These are phyloP conservation scores for Pristionchus mayeri DNA, from an alignment of 2,888 invertebrate species.

Conservation along the genomic window DNA sequence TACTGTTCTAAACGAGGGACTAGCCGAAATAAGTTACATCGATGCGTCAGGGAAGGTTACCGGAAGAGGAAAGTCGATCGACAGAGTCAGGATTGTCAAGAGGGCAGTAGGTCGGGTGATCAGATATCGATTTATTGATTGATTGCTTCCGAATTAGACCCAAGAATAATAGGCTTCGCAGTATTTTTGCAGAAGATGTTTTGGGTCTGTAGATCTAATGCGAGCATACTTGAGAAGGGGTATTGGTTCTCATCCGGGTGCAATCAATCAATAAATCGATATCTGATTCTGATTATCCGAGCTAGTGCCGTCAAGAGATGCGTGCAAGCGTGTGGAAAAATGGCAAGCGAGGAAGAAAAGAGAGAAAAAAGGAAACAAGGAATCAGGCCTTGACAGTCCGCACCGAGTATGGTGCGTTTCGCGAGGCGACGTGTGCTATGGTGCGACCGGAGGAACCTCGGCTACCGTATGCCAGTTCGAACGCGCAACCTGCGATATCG, in stretches of 20 bases:
- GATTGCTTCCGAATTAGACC: too few relatives aligned
- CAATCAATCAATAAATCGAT: too few relatives aligned
- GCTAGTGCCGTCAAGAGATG: conserved; percentile 6
- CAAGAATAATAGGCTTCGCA: too few relatives aligned
- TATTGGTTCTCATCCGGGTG: too few relatives aligned
- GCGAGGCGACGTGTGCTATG: conserved; percentile 46
- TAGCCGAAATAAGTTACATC: background rate
- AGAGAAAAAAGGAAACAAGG: background rate
- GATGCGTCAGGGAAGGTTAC: conserved; percentile 19
- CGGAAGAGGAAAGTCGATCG: conserved; percentile 27
- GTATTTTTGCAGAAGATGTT: too few relatives aligned
- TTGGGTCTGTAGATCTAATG: too few relatives aligned
- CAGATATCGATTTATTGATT: too few relatives aligned
- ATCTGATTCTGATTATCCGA: too few relatives aligned
- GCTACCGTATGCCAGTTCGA: conserved; percentile 55
- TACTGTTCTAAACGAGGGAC: background rate
- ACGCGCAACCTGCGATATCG: conserved; percentile 51
- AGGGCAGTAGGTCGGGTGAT: too few relatives aligned
- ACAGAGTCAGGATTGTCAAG: too few relatives aligned
- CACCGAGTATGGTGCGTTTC: conserved; percentile 49
- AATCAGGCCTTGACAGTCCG: conserved; percentile 43
- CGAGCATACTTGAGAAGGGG: too few relatives aligned
- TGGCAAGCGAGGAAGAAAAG: background rate
- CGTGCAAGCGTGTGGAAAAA: conserved; percentile 29
- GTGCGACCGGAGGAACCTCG: conserved; percentile 52